Base-by-base conservation (phyloP, 2,888 invertebrate species). In the Eupithecia vulgata region DNA sequence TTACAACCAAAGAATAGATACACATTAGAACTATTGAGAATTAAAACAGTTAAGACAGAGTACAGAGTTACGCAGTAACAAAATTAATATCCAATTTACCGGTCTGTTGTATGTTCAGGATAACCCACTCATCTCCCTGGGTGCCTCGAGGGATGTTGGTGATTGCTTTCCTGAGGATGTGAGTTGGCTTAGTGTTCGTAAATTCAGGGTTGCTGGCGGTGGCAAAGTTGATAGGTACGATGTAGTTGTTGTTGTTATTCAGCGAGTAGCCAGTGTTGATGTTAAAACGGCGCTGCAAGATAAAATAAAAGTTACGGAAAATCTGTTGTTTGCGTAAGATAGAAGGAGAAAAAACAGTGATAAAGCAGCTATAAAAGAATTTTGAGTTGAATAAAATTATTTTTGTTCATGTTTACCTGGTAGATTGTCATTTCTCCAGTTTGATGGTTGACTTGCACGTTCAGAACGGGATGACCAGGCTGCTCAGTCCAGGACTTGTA, bases 101-200 rank as follows among this genome's bases (percentile, higher is more conserved):
- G 75, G 94, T 95, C 83, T 95, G 95, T 80, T 96, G 95, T 45
- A 95, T 88, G 82, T 96, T 96, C 70, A 96, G 93, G 59, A 96
- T 84, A 6, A 96, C 89, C 96, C 96, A 96, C 66, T 95, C 89
- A 72, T 93, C 88, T 15, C 90, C 92, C 45, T 78, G 67, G 2
- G 86, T 82, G 1, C 85, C 84, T 4, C 91, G 88, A 76, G 90
- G 82, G 57, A 93, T 90, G 35, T 86, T 80, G 12, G 88, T 85
- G 8, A 89, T 82, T 0, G 86, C 76, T 0, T 88, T 81, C 1
- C 76, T 84, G 64, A 93, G 80, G n/a, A 94, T 81, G 69, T 94
- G 89, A 17, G 89, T 85, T 0, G 95, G 94, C 73, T 93, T 93
- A 0, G 95, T 94, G 74, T 93, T 84, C 0, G 35, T 12, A 73